A percentile compares a stretch with the other conserved stretches of the same genome.
phyloP scores from a whole-genome alignment of 53 echinoderm and acorn worm species.

The Crossaster papposus region DNA sequence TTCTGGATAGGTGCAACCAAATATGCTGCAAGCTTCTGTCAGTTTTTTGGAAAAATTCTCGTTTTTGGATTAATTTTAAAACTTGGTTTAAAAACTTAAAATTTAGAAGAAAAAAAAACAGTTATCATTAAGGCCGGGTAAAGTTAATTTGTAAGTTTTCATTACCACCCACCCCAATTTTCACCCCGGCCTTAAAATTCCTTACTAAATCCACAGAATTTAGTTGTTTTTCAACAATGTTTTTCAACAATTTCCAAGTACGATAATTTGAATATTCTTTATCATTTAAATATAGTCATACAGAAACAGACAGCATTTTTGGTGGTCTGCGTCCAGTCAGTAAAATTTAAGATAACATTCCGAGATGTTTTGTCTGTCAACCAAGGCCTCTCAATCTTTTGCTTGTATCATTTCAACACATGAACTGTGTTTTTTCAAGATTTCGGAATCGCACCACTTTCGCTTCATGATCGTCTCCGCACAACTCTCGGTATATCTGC shows the following conservation, averaged over 20 bases:
- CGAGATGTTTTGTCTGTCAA: background rate
- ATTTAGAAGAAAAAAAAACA: no score
- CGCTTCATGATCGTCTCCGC: background rate
- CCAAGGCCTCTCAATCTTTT: slow-evolving; percentile 12
- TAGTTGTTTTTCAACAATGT: no score
- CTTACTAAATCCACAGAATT: no score
- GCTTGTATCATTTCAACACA: background rate
- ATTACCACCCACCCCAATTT: no score
- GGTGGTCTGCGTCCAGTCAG: slow-evolving; percentile 21
- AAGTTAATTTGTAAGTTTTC: no score
- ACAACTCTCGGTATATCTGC: background rate
- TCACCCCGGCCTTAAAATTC: no score
- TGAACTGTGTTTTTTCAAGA: background rate
- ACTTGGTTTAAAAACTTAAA: no score
- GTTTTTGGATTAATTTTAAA: no score
- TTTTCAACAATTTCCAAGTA: no score
- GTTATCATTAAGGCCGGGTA: no score
- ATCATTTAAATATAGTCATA: background rate
- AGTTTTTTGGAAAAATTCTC: background rate
- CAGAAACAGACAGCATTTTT: slow-evolving; percentile 27
- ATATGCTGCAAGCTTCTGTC: slow-evolving; percentile 33
- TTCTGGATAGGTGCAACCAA: background rate
- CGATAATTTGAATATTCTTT: no score
- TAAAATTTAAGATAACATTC: background rate
- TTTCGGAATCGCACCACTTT: slow-evolving; percentile 9